Evolutionary conservation across 2,888 invertebrate species (phyloP).

Genomic region (Anthophora plumipes): DNA sequence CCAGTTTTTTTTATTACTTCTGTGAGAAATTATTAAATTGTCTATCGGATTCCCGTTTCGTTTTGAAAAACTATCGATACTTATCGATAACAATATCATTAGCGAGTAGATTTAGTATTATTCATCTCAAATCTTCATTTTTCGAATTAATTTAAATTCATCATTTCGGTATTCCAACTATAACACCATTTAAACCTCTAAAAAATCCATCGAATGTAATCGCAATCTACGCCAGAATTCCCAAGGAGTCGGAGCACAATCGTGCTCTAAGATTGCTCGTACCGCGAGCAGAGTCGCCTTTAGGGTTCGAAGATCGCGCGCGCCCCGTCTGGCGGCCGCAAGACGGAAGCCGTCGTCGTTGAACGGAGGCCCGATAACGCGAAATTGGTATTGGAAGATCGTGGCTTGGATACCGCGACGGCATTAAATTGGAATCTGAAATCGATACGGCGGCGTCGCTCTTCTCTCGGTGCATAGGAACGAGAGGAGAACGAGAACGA

Average conservation of each 20-base stretch:
- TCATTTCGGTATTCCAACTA: background rate
- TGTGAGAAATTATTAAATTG: too few species aligned
- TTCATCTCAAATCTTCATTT: too few species aligned
- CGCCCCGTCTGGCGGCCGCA: conserved; percentile 14
- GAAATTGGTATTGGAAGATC: conserved; percentile 78
- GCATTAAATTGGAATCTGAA: conserved; percentile 82
- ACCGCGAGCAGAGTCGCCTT: background rate
- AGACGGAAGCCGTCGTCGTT: conserved; percentile 52
- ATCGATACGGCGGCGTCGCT: conserved; percentile 73
- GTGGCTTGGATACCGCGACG: conserved; percentile 76
- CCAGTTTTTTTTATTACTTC: too few species aligned
- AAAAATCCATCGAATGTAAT: background rate
- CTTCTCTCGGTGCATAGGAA: conserved; percentile 1
- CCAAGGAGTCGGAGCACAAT: background rate
- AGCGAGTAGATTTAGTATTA: too few species aligned
- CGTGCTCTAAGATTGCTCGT: background rate
- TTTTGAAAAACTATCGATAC: too few species aligned
- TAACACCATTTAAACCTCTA: background rate
- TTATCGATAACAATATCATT: too few species aligned
- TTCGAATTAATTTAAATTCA: background rate
- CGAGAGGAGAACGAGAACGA: background rate
- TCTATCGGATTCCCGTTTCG: too few species aligned
- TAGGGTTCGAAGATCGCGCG: conserved; percentile 14
- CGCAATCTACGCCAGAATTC: background rate
- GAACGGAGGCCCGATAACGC: conserved; percentile 73